Evolutionary conservation across 2,113 vertebrate genomes (phyloP).

Genomic region (Poicephalus meyeri): DNA sequence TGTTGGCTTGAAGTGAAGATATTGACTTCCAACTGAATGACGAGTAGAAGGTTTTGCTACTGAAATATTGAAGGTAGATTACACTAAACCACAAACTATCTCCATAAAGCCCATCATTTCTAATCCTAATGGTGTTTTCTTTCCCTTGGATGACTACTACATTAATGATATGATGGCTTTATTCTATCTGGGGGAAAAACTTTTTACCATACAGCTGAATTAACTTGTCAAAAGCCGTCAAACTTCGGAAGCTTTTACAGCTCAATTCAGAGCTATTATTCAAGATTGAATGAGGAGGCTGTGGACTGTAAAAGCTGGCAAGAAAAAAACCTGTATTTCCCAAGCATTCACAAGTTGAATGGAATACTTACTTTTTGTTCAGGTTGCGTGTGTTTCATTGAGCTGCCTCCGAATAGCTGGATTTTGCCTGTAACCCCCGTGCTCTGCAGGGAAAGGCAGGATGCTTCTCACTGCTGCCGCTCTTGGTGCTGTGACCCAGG

Average conservation of each 20-base stretch:
- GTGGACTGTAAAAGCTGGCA: constrained; percentile 70
- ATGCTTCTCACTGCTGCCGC: background rate
- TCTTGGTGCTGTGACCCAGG: background rate
- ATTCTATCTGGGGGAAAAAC: constrained; percentile 77
- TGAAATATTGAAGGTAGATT: constrained; percentile 80
- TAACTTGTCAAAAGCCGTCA: constrained; percentile 83
- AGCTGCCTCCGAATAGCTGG: constrained; percentile 45
- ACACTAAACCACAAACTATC: constrained; percentile 74
- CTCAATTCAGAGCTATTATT: constrained; percentile 78
- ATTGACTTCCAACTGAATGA: constrained; percentile 74
- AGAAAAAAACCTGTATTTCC: constrained; percentile 67
- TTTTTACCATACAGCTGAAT: constrained; percentile 79
- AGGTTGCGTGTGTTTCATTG: constrained; percentile 62
- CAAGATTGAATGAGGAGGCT: constrained; percentile 76
- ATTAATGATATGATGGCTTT: constrained; percentile 75
- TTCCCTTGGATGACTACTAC: constrained; percentile 68
- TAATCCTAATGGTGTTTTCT: constrained; percentile 78
- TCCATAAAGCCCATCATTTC: constrained; percentile 73
- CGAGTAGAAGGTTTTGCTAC: constrained; percentile 64
- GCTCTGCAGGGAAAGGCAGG: background rate
- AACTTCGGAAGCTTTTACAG: constrained; percentile 83
- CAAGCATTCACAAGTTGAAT: constrained; percentile 58
- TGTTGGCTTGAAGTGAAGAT: constrained; percentile 66
- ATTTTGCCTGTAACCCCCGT: constrained; percentile 31
- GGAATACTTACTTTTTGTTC: constrained; percentile 70